phyloP scores from a whole-genome alignment of 2,888 invertebrate genomes.

The Mechanitis mazaeus region DNA sequence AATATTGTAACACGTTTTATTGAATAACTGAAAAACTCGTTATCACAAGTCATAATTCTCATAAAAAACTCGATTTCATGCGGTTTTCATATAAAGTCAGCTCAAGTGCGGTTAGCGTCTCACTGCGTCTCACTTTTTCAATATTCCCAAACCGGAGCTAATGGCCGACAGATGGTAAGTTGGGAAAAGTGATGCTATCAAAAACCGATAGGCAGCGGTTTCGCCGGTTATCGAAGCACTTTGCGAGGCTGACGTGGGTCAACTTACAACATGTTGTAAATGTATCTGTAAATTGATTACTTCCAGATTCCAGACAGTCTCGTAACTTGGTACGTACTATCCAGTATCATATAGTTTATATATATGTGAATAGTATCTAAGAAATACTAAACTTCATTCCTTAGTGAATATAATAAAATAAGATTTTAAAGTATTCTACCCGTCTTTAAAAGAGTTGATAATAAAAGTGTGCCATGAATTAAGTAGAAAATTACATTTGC shows the following conservation, averaged over 20 bases:
- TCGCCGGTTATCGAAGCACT: constrained; percentile 73
- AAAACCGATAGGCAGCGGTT: constrained; percentile 74
- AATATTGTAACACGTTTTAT: background rate
- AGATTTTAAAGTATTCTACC: constrained; percentile 12
- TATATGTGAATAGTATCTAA: too few relatives aligned
- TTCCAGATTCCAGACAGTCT: constrained; percentile 2
- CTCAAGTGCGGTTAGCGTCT: constrained; percentile 41
- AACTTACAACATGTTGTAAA: constrained; percentile 30
- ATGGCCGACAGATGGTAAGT: constrained; percentile 75
- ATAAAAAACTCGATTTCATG: constrained; percentile 5
- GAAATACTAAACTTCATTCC: background rate
- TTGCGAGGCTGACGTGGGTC: constrained; percentile 61
- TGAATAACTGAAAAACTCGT: background rate
- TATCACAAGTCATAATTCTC: background rate
- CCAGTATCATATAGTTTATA: background rate
- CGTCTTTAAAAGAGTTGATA: constrained; percentile 22
- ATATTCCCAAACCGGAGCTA: constrained; percentile 64
- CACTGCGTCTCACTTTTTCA: constrained; percentile 73
- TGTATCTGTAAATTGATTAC: constrained; percentile 10
- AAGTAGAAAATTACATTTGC: constrained; percentile 45
- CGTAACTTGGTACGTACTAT: background rate
- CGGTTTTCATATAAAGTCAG: constrained; percentile 7
- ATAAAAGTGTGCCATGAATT: constrained; percentile 39
- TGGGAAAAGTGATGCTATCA: constrained; percentile 76
- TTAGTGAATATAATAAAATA: constrained; percentile 2